Conservation (phyloP, 2,113 vertebrate genomes). For the Enhydra lutris region DNA sequence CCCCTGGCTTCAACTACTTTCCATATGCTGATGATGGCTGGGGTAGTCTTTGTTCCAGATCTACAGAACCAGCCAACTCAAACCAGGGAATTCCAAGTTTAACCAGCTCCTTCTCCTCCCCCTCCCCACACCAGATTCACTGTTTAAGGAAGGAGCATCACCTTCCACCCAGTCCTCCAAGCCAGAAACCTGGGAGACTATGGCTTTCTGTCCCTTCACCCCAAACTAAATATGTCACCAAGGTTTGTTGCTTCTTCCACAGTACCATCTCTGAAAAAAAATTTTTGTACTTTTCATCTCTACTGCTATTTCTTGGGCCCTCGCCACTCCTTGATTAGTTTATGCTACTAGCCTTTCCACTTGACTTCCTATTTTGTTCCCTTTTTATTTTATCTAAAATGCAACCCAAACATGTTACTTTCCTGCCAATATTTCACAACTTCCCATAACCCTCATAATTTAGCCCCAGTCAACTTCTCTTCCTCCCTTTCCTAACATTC, state of each 20-base stretch:
- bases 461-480: background rate
- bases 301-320: background rate
- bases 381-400: background rate
- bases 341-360: background rate
- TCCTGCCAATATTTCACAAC: background rate
- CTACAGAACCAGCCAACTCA: background rate
- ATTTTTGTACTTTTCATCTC: background rate
- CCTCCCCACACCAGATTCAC: background rate
- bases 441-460: background rate
- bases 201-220: background rate
- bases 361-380: background rate
- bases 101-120: background rate
- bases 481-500: background rate
- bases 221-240: background rate
- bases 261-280: background rate
- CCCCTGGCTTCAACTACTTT: background rate
- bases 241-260: background rate
- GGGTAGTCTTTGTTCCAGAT: background rate
- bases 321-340: background rate
- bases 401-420: background rate
- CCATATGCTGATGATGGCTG: background rate
- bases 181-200: background rate
- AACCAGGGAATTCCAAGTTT: background rate
- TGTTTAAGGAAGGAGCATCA: background rate
- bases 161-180: background rate